These are phyloP conservation scores for Drosophila dives DNA, from an alignment of 2,888 invertebrate genomes.

Conservation along the genomic window DNA sequence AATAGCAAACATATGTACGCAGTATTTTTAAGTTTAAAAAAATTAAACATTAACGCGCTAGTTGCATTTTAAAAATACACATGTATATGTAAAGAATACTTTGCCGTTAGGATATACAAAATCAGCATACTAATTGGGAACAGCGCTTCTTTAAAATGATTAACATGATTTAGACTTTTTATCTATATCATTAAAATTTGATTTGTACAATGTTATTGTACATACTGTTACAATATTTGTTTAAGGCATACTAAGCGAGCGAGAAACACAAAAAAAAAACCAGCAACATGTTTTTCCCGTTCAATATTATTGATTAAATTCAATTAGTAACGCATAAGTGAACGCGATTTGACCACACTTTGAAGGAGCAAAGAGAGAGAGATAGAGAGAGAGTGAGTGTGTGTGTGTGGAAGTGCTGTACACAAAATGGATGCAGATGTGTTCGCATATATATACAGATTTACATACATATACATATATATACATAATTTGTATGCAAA, in stretches of 20 bases:
- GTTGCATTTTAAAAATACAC: not conserved
- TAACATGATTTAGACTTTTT: not conserved
- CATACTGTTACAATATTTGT: not conserved
- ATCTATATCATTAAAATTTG: not conserved
- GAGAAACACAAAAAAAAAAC: not conserved
- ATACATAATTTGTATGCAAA: slow-evolving; percentile 13
- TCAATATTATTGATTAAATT: slow-evolving; percentile 72
- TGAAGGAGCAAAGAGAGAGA: slow-evolving; percentile 10
- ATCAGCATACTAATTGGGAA: not conserved
- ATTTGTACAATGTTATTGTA: not conserved
- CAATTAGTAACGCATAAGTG: slow-evolving; percentile 72
- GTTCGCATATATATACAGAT: slow-evolving; percentile 7
- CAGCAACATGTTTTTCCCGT: slow-evolving; percentile 12
- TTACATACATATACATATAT: not conserved
- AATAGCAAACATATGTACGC: slow-evolving; percentile 7
- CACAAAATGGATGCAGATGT: slow-evolving; percentile 45
- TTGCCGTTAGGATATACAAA: not conserved
- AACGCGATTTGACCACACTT: slow-evolving; percentile 35
- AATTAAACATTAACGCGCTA: not conserved
- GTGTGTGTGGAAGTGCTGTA: slow-evolving; percentile 3
- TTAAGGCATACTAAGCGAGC: not conserved
- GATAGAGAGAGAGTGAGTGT: not conserved
- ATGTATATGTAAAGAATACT: not conserved
- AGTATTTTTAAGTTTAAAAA: not conserved
- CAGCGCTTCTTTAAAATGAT: not conserved